Evolutionary conservation across 1,140 invertebrate species (phyloP).

Genomic region (Camponotus floridanus): DNA sequence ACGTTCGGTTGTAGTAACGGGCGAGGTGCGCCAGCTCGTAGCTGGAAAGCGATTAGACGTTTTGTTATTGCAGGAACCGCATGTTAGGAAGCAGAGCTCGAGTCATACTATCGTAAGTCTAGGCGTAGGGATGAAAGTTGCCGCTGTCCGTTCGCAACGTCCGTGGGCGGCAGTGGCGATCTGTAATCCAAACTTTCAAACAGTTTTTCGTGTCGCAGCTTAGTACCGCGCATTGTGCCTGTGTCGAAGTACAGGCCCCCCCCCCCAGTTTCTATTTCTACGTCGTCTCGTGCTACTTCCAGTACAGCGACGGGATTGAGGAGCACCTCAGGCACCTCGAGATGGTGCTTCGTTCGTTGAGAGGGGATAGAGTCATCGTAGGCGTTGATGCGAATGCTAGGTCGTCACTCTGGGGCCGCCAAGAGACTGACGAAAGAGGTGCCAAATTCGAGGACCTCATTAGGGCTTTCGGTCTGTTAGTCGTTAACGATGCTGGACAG

Average conservation of each 20-base stretch:
- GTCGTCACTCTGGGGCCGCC: not conserved
- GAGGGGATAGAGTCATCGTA: not conserved
- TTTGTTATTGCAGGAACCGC: conserved; percentile 49
- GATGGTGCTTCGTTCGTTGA: not conserved
- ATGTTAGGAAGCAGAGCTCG: not conserved
- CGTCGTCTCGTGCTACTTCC: not conserved
- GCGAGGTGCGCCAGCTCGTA: conserved; percentile 35
- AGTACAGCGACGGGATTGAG: conserved; percentile 7
- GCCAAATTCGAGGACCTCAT: not conserved
- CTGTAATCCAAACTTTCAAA: not conserved
- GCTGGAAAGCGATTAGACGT: conserved; percentile 26
- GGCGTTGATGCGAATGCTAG: not conserved
- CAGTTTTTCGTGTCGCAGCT: not conserved
- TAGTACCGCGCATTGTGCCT: not conserved
- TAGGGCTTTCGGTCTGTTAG: fast-evolving
- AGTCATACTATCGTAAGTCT: not conserved
- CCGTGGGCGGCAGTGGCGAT: not conserved
- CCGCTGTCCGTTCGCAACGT: not conserved
- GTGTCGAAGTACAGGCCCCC: not conserved
- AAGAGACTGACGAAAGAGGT: not conserved
- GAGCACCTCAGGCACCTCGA: conserved; percentile 9
- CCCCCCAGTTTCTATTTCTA: not conserved
- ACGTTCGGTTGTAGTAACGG: conserved; percentile 22
- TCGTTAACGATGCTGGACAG: not conserved
- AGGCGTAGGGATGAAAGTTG: not conserved